These are phyloP conservation scores for Mormyrus lacerda DNA, from an alignment of 2,113 vertebrate genomes.

Conservation along the genomic window DNA sequence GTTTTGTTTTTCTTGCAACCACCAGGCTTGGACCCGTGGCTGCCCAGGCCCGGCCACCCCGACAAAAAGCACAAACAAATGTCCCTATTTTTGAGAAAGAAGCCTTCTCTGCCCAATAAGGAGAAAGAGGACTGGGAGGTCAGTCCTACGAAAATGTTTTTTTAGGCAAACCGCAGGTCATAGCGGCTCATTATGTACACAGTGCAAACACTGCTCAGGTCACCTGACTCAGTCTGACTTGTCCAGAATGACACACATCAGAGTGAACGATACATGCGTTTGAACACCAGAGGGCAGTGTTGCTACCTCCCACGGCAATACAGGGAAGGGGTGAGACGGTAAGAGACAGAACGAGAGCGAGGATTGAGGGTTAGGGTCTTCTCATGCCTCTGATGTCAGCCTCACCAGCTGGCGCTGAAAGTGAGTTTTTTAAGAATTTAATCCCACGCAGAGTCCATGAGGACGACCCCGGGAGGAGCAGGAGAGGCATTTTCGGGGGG, in stretches of 20 bases:
- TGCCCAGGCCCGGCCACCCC: not conserved
- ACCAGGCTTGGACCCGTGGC: not conserved
- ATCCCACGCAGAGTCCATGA: not conserved
- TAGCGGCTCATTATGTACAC: not conserved
- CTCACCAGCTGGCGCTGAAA: not conserved
- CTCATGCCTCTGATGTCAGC: not conserved
- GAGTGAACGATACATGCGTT: not conserved
- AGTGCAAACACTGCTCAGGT: not conserved
- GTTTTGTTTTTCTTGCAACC: not conserved
- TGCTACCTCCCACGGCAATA: constrained; percentile 11
- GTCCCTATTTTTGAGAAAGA: not conserved
- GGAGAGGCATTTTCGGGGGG: not conserved
- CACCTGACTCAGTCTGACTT: not conserved
- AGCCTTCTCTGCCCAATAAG: not conserved
- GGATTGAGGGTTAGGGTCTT: not conserved
- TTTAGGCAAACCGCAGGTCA: not conserved
- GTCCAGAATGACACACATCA: not conserved
- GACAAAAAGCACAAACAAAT: not conserved
- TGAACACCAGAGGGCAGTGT: constrained; percentile 32
- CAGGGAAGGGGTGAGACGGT: not conserved
- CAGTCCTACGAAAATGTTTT: not conserved
- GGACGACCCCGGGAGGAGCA: not conserved
- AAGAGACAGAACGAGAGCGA: not conserved
- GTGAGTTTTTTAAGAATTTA: not conserved
- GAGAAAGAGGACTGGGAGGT: not conserved